These are phyloP conservation scores for Coreoperca whiteheadi DNA, from an alignment of 2,113 vertebrate genomes.

Conservation along the genomic window DNA sequence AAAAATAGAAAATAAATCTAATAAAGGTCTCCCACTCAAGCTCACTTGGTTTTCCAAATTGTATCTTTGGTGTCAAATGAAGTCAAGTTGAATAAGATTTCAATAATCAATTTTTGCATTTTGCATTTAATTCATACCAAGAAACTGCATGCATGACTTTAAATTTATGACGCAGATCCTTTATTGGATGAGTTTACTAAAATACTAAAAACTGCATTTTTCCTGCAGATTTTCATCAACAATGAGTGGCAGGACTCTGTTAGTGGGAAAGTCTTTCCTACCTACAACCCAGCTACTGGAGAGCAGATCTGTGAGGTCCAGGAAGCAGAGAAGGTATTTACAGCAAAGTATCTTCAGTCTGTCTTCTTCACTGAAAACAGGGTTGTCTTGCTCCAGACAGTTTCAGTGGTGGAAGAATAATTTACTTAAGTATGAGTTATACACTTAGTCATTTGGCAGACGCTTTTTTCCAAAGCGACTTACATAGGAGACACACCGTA, in stretches of 20 bases:
- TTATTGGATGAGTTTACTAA: constrained; percentile 17
- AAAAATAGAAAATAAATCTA: not conserved
- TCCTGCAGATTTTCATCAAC: constrained; percentile 95
- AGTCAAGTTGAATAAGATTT: not conserved
- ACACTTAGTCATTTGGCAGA: no score
- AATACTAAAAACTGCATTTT: constrained; percentile 24
- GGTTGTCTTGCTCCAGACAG: not conserved
- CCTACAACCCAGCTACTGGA: constrained; percentile 93
- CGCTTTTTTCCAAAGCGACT: no score
- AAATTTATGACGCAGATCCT: not conserved
- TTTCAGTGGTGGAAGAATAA: not conserved
- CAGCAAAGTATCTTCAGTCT: not conserved
- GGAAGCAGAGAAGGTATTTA: constrained; percentile 95
- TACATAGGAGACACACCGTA: no score
- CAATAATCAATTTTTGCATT: not conserved
- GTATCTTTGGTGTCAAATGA: not conserved
- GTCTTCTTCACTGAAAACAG: not conserved
- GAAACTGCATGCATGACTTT: not conserved
- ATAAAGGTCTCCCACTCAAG: not conserved
- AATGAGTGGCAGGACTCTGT: constrained; percentile 98
- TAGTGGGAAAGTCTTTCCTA: constrained; percentile 91
- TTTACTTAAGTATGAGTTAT: not conserved
- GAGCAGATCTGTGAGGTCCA: constrained; percentile 98
- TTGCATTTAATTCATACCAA: not conserved
- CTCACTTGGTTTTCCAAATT: constrained; percentile 13